Percentiles rank a stretch among this genome's conserved stretches.
phyloP scores from a whole-genome alignment of 2,113 vertebrate species.

The Epinephelus fuscoguttatus region DNA sequence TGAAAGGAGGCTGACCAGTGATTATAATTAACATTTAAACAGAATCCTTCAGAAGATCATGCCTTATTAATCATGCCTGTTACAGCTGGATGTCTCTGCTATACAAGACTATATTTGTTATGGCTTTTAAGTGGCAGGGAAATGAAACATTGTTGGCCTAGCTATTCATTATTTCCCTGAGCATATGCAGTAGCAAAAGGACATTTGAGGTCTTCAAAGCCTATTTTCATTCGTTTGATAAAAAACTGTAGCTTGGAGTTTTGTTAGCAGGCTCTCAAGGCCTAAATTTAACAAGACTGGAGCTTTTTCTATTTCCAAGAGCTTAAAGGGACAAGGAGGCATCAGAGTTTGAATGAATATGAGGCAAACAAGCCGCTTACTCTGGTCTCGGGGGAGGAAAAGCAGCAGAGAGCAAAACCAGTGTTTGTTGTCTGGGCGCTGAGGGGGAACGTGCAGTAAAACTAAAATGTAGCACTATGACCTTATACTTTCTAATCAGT shows the following conservation, averaged over 20 bases:
- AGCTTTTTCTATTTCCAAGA: neutral
- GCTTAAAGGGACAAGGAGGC: constrained; percentile 7
- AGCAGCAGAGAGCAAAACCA: neutral
- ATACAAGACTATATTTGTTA: constrained; percentile 30
- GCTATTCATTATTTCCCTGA: constrained; percentile 26
- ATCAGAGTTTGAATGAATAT: neutral
- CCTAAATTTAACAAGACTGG: neutral
- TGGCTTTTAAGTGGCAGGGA: constrained; percentile 31
- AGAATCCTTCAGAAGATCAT: constrained; percentile 47
- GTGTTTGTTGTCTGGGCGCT: neutral
- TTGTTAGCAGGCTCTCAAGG: neutral
- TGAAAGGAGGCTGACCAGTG: constrained; percentile 65
- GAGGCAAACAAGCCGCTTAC: neutral
- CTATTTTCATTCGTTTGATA: constrained; percentile 1
- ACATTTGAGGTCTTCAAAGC: constrained; percentile 8
- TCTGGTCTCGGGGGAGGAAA: neutral
- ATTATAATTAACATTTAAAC: constrained; percentile 68
- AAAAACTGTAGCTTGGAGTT: neutral
- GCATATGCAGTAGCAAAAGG: neutral
- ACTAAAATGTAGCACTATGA: neutral
- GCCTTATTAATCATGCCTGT: constrained; percentile 52
- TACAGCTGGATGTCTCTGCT: constrained; percentile 43
- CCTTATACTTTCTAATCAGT: constrained; percentile 12
- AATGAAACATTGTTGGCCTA: constrained; percentile 18
- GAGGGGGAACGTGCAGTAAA: neutral